Conservation (phyloP, 2,888 invertebrate species). For the Amblyjoppa proteus region DNA sequence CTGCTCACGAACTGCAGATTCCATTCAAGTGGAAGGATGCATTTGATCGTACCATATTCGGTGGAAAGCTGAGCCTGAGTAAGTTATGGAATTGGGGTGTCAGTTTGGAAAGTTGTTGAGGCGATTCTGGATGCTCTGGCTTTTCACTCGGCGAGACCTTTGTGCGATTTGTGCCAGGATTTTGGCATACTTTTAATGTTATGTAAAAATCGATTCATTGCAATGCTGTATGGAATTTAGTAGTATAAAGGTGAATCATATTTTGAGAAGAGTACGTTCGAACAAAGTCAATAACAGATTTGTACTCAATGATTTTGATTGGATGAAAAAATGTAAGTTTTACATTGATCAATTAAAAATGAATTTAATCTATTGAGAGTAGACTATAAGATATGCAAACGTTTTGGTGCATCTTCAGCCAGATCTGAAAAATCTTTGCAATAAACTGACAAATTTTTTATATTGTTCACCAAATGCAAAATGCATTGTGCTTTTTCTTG, state of each 20-base stretch:
- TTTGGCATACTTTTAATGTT: background rate
- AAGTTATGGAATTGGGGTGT: constrained; percentile 83
- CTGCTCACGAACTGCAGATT: constrained; percentile 96
- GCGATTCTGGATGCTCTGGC: background rate
- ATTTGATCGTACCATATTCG: constrained; percentile 97
- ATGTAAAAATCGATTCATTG: background rate
- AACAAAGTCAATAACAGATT: background rate
- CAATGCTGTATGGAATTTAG: background rate
- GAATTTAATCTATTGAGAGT: no score
- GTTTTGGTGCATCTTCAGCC: no score
- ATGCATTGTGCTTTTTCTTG: background rate
- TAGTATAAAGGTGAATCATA: background rate
- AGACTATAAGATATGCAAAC: no score
- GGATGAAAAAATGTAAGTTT: no score
- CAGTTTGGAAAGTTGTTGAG: background rate
- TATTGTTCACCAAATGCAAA: background rate
- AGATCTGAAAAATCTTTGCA: no score
- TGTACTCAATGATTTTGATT: no score
- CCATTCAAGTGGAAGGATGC: constrained; percentile 99
- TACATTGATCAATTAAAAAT: no score
- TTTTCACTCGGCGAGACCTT: no score
- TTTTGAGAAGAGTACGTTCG: background rate
- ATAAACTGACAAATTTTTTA: background rate
- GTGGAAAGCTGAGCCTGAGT: constrained; percentile 96
- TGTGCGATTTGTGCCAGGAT: background rate